Base-by-base conservation (phyloP, 1,140 invertebrate species). In the Scaptomyza montana region DNA sequence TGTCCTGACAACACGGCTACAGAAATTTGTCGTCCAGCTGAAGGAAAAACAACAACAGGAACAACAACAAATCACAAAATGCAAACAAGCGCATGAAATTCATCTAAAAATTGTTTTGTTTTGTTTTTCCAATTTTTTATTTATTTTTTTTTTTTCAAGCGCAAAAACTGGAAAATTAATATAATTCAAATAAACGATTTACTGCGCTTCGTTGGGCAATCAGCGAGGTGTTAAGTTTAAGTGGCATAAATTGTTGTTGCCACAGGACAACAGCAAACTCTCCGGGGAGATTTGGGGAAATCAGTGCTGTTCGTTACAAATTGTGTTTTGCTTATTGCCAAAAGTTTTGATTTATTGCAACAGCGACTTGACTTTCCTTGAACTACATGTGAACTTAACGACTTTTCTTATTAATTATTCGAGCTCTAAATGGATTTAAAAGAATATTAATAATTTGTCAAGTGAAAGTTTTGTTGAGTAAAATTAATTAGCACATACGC, bases 141-240 rank as follows among this genome's bases (percentile, higher is more conserved):
- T 61, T 51, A 61, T 55, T 30, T 13, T 25, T 28, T 25, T 28
- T 30, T 49, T 49, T 36, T 12, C 46, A 53, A 63, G 36, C 33
- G 54, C 54, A 68, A 57, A 54, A 80, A 50, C 21, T 36, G 13
- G 45, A 71, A 70, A 86, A 81, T 86, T 78, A 86, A 86, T 82
- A 81, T 86, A 82, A 87, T 76, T 87, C 61, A 53, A 81, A 76
- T 78, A 87, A 86, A 86, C 82, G 81, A 87, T 87, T 87, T 68
- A 61, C 70, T 56, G 50, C 82, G 70, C 78, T 86, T 82, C 75
- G 82, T 16, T 71, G 46, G 46, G 71, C 75, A 87, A 57, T 87
- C 78, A 78, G 64, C 75, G 84, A 86, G 74, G 75, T 87, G 78
- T 72, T 72, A 72, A 72, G 28, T 67, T 82, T 82, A 86, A 86